Conservation (phyloP, 2,888 invertebrate genomes). For the Agonopterix subpropinquella region DNA sequence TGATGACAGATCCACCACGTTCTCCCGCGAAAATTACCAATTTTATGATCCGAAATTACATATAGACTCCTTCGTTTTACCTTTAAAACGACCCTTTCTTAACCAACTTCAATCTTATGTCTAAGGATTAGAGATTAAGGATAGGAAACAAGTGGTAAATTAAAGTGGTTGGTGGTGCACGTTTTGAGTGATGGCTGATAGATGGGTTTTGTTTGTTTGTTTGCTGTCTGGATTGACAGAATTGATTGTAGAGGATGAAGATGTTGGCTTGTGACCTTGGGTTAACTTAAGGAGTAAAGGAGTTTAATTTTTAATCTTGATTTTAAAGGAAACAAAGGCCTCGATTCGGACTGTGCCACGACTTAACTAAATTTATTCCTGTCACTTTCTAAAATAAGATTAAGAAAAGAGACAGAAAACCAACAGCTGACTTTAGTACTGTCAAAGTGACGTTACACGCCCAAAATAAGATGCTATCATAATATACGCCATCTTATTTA, state of each 20-base stretch:
- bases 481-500: too few species aligned
- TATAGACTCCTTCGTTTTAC: slow-evolving; percentile 11
- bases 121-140: slow-evolving; percentile 5
- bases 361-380: too few species aligned
- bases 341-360: too few species aligned
- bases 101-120: slow-evolving; percentile 13
- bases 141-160: neutral
- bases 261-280: too few species aligned
- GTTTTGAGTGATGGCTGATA: slow-evolving; percentile 27
- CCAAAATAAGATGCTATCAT: too few species aligned
- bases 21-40: slow-evolving; percentile 32
- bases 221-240: neutral
- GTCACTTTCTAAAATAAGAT: too few species aligned
- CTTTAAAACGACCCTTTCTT: neutral
- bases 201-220: slow-evolving; percentile 9
- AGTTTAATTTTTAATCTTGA: too few species aligned
- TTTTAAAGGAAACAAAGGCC: too few species aligned
- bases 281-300: too few species aligned
- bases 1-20: slow-evolving; percentile 49
- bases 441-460: too few species aligned
- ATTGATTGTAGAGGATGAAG: neutral
- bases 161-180: neutral
- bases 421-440: too few species aligned
- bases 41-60: slow-evolving; percentile 47
- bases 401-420: too few species aligned